Evolutionary conservation across 2,797 vertebrate species (phyloP).

Genomic region (Crocodylus rhombifer): DNA sequence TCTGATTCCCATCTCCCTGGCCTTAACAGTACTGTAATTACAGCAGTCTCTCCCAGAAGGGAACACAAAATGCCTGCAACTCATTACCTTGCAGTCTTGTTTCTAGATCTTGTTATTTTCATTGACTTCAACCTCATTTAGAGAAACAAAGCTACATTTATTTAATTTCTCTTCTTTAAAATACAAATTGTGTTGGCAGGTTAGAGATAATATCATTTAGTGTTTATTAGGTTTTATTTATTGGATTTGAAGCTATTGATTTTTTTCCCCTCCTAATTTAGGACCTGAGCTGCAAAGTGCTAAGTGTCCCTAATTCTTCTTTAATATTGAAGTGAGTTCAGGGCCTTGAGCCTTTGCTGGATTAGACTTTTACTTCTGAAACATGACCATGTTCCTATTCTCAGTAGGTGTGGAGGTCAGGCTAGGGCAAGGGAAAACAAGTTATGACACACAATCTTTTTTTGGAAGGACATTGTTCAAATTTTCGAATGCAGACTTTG

Average conservation of each 20-base stretch:
- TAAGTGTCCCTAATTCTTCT: slow-evolving; percentile 22
- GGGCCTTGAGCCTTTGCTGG: slow-evolving; percentile 46
- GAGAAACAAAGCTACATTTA: not conserved
- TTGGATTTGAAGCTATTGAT: slow-evolving; percentile 37
- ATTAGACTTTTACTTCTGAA: not conserved
- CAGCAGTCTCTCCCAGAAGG: slow-evolving; percentile 3
- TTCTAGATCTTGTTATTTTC: not conserved
- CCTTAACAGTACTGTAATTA: slow-evolving; percentile 31
- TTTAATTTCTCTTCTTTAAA: slow-evolving; percentile 41
- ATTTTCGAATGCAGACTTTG: not conserved
- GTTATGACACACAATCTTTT: slow-evolving; percentile 9
- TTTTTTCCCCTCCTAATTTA: slow-evolving; percentile 54
- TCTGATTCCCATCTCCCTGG: slow-evolving; percentile 29
- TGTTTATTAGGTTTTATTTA: slow-evolving; percentile 29
- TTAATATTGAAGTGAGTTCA: slow-evolving; percentile 44
- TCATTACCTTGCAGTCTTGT: not conserved
- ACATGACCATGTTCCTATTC: slow-evolving; percentile 15
- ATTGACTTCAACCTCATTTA: slow-evolving; percentile 17
- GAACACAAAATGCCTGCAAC: slow-evolving; percentile 32
- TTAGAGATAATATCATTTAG: not conserved
- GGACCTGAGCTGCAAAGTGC: slow-evolving; percentile 10
- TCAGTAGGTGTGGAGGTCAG: slow-evolving; percentile 49
- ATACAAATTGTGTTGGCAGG: not conserved
- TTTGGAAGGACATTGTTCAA: slow-evolving; percentile 32
- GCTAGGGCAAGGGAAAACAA: slow-evolving; percentile 30